Base-by-base conservation (phyloP, 2,888 invertebrate species). In the Apeira syringaria region DNA sequence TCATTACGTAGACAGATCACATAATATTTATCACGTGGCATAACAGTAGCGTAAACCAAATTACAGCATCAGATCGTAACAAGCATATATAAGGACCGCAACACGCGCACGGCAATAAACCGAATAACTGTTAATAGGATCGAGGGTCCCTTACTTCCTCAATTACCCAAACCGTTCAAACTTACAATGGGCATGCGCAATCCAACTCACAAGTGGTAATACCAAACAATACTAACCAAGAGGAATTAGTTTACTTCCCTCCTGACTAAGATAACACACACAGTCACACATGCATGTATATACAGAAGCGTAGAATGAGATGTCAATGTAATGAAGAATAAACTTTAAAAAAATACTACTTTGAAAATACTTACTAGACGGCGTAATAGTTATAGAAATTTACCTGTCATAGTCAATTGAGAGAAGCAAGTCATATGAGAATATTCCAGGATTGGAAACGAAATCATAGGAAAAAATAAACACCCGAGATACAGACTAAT, bases 111-210 rank as follows among this genome's bases (percentile, higher is more conserved):
- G 47, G 38, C 50, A 47, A 49, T 53, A 53, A n/a, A 53, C 47
- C 59, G 39, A 46, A 47, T 50, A 53, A 51, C 48, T 60, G 59
- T 65, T 64, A 61, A 61, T 58, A 61, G 57, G 57, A 58, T 64
- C 53, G 56, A 50, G 63, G 62, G 61, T 48, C 50, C 51, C 55
- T 56, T 50, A 53, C 53, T 55, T 61, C 57, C 61, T 59, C 56
- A 57, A 56, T 60, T 56, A 55, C 42, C 42, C 48, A 31, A 50
- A 48, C 52, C 52, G 42, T 38, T 32, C 51, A 32, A 53, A 54
- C 47, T 50, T 44, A 45, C 50, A 47, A 25, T 50, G 57, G 55
- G 53, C 57, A 61, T 60, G 59, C 59, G 59, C 60, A 59, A 53
- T 47, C 24, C n/a, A 51, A 44, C 39, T 41, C 43, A 20, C 26